phyloP scores from a whole-genome alignment of 2,113 vertebrate species.

The Holacanthus passer region DNA sequence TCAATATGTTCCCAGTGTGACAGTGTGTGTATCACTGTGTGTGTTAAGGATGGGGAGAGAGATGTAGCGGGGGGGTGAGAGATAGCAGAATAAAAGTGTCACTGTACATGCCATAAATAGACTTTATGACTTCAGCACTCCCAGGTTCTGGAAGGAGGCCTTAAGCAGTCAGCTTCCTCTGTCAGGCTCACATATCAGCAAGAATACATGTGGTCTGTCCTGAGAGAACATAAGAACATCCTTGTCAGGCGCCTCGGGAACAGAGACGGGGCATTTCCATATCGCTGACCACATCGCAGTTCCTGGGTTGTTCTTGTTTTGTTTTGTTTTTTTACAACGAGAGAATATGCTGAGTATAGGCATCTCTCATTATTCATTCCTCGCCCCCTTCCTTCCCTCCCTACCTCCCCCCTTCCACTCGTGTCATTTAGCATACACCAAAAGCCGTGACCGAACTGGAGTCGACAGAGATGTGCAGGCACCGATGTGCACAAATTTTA shows the following conservation, averaged over 20 bases:
- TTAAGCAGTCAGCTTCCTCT: conserved; percentile 33
- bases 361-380: conserved; percentile 55
- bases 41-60: conserved; percentile 27
- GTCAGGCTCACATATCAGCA: conserved; percentile 58
- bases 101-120: conserved; percentile 66
- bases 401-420: background rate
- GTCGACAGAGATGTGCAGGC: conserved; percentile 28
- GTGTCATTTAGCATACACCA: conserved; percentile 36
- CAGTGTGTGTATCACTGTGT: conserved; percentile 40
- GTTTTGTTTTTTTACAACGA: conserved; percentile 33
- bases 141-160: conserved; percentile 25
- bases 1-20: conserved; percentile 54
- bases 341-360: conserved; percentile 71
- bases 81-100: conserved; percentile 72
- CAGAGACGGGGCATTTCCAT: conserved; percentile 60
- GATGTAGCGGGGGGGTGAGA: conserved; percentile 39
- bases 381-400: background rate
- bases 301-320: conserved; percentile 12
- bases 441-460: background rate
- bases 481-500: conserved; percentile 17
- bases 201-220: conserved; percentile 31
- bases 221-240: conserved; percentile 53
- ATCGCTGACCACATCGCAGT: conserved; percentile 64
- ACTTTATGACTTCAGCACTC: conserved; percentile 65
- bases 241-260: conserved; percentile 51